Conservation (phyloP, 1,140 invertebrate genomes). For the Schlechtendalia chinensis region DNA sequence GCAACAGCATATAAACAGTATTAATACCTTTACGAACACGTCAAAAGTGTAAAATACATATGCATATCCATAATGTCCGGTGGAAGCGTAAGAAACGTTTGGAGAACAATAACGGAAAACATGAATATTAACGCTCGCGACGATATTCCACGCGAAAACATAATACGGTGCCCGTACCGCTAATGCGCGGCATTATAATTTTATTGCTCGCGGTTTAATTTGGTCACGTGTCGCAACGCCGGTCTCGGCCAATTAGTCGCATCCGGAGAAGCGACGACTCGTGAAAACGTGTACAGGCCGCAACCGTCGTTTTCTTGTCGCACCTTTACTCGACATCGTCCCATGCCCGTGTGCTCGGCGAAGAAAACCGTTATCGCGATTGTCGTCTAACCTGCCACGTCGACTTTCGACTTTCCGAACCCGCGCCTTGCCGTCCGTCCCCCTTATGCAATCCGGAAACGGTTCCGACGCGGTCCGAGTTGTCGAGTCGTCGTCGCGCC, state of each 20-base stretch:
- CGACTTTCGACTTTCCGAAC: too few species aligned
- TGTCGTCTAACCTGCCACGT: too few species aligned
- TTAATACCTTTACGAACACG: too few species aligned
- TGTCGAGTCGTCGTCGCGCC: too few species aligned
- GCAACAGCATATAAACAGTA: too few species aligned
- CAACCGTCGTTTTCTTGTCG: not conserved
- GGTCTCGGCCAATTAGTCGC: slow-evolving; percentile 42
- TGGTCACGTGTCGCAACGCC: slow-evolving; percentile 31
- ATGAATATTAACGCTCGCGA: not conserved
- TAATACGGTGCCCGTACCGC: not conserved
- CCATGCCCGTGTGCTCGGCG: too few species aligned
- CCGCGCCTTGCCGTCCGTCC: too few species aligned
- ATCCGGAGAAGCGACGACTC: slow-evolving; percentile 24
- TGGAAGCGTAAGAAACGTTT: not conserved
- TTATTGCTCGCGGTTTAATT: slow-evolving; percentile 34
- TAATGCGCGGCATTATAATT: slow-evolving; percentile 20
- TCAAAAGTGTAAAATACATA: not conserved
- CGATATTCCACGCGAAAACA: not conserved
- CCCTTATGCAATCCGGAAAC: too few species aligned
- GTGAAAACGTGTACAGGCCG: slow-evolving; percentile 19
- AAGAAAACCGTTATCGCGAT: too few species aligned
- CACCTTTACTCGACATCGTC: not conserved
- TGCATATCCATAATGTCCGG: not conserved
- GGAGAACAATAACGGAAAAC: not conserved
- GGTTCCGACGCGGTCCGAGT: too few species aligned